These are phyloP conservation scores for Electrophaes corylata DNA, from an alignment of 2,888 invertebrate genomes.

Conservation along the genomic window DNA sequence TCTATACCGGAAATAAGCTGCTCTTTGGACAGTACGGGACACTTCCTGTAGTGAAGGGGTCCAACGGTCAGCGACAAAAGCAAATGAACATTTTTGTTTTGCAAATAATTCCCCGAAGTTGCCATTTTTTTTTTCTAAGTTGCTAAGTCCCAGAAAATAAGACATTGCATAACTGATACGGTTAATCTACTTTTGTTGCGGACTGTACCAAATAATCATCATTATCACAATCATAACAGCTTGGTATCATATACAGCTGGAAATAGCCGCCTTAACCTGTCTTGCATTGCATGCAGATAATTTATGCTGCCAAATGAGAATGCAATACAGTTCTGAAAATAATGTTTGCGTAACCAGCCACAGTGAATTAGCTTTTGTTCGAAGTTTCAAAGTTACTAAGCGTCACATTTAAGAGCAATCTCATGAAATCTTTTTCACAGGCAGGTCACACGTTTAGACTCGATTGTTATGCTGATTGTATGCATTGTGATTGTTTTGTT, in stretches of 20 bases:
- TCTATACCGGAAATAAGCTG: not conserved
- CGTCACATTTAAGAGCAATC: constrained; percentile 36
- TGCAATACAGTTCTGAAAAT: not conserved
- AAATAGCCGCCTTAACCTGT: no score
- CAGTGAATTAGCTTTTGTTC: constrained; percentile 44
- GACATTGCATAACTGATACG: no score
- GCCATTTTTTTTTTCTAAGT: no score
- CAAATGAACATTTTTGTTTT: no score
- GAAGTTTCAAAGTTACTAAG: constrained; percentile 18
- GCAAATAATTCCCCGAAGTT: no score
- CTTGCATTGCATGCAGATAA: no score
- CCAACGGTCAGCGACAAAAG: no score
- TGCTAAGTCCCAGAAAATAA: no score
- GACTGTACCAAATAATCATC: no score
- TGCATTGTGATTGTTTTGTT: constrained; percentile 30
- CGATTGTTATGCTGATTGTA: constrained; percentile 40
- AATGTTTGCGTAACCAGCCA: not conserved
- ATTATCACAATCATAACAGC: no score
- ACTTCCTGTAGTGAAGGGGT: not conserved
- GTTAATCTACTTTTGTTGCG: no score
- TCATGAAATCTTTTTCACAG: constrained; percentile 42
- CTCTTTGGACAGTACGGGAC: not conserved
- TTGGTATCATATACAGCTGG: no score
- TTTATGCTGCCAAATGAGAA: not conserved
- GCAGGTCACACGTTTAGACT: constrained; percentile 40